Base-by-base conservation (phyloP, 2,797 vertebrate genomes). In the Octomys mimax region DNA sequence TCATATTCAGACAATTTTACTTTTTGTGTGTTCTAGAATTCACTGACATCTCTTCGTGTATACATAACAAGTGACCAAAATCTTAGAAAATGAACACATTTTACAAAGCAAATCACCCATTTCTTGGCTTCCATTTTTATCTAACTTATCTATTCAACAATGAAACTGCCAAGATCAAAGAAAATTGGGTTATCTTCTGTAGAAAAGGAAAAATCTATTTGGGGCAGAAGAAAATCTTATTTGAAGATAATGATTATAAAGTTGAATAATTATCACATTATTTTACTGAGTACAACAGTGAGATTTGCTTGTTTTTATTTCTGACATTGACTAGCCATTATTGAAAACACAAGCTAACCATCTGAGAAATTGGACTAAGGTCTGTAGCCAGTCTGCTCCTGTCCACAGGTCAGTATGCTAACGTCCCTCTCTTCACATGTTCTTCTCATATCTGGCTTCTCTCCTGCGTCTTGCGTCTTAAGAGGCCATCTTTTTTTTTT, bases 1-100 rank as follows among this genome's bases (percentile, higher is more conserved):
- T 91, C 92, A 82, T 75, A 92, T 86, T 92, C 18, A 87, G 31
- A 95, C 89, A 52, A 66, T 46, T 87, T 97, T 33, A 2, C 10
- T 61, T 91, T 93, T 62, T 24, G 4, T 61, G 39, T 95, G 70
- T 68, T 88, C n/a, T 42, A 92, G 62, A 79, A 46, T 49, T 84
- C 14, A 52, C 7, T 59, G 12, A n/a, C 79, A 70, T 21, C 39
- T 57, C 22, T 66, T 92, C 94, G 87, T 87, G 26, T 73, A 87
- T 66, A 36, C 9, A 80, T 83, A 86, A 54, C 21, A 93, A 90
- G 61, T 57, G 59, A 79, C 54, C 13, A 68, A 36, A 87, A 42
- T 33, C 22, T 78, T 87, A 92, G 18, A 36, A 22, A 42, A 52
- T 57, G 62, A 88, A 66, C 6, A 59, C 13, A 21, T 80, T 78